Base-by-base conservation (phyloP, 2,888 invertebrate genomes). In the Drosophila histrio region DNA sequence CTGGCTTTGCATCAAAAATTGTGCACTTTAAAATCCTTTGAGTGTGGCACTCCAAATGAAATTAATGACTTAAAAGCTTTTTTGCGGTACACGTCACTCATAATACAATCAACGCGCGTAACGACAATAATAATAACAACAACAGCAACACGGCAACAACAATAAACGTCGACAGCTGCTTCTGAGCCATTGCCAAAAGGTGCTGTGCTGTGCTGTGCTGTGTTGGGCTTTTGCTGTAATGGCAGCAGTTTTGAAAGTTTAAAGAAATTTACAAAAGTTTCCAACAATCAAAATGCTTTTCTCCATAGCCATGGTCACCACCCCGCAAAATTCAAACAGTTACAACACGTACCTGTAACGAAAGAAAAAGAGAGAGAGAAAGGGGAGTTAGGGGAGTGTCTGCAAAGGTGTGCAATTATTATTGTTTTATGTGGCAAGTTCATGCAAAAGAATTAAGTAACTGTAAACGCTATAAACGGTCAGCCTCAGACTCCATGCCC, bases 11-110 rank as follows among this genome's bases (percentile, higher is more conserved):
- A 73, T 58, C 67, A 30, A 69, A 72, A 75, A 63, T 64, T 67
- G 63, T 76, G 72, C 83, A 73, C 80, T 79, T 86, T 67, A 86
- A 83, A 86, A 83, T 86, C 87, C 81, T 80, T 83, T 86, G 77
- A 77, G 81, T 67, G 46, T 59, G 65, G 54, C 70, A 65, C 66
- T 65, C 61, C 49, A 73, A 86, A 86, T 72, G 58, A 77, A 77
- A 78, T 87, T 89, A 89, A 89, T 89, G 87, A 84, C 84, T 89
- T 89, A 89, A 89, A 89, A 89, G 89, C 89, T 88, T 89, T 89
- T 89, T 78, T 89, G 86, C 79, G 88, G 89, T 88, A 77, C 81
- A 84, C 84, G 87, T 89, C 87, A 80, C 72, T 85, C 79, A 80
- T 80, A 85, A 80, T 74, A 85, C 77, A 79, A 87, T 87, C 82